Base-by-base conservation (phyloP, 2,113 vertebrate species). In the Corythoichthys intestinalis region DNA sequence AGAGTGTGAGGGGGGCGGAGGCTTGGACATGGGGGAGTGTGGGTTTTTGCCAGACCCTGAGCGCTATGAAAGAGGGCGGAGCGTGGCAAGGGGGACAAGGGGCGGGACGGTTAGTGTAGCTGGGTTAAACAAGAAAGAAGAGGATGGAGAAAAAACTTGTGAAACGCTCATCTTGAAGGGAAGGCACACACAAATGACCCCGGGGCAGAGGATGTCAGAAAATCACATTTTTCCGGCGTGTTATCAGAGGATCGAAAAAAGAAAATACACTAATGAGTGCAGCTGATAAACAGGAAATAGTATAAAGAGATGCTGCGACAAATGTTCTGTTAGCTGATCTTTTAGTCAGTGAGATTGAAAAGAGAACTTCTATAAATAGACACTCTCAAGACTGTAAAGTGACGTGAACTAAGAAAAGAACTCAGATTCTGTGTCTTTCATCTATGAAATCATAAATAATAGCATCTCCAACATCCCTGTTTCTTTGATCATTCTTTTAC, bases 351-450 rank as follows among this genome's bases (percentile, higher is more conserved):
- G 73, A 50, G 62, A 83, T 62, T 71, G 74, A 64, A 80, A 65
- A 78, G 73, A 71, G 80, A 44, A 66, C 41, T 54, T 83, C 88
- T 91, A 90, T 87, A 87, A 88, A 89, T 90, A 91, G 88, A 80
- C 47, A 68, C 79, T 85, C 81, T 88, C 77, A 86, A 70, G 75
- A 68, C 35, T 64, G 72, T 78, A 74, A 54, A 57, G 74, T 52
- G 35, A 75, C 66, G 72, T 67, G 72, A 66, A 66, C 72, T 62
- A 71, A 79, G 74, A 76, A 83, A 72, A 86, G 78, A 68, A 48
- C 10, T 58, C 20, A 63, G 14, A 67, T 70, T 74, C 13, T 12
- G 52, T 58, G 28, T 68, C 64, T 72, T 66, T 72, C 17, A 54
- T 58, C 66, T 64, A 56, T 50, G 65, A 52, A 64, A 65, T 59